Percentiles rank a stretch among this genome's conserved stretches.
Conservation (phyloP, 2,888 invertebrate genomes). For the Cremastinae sp. region DNA sequence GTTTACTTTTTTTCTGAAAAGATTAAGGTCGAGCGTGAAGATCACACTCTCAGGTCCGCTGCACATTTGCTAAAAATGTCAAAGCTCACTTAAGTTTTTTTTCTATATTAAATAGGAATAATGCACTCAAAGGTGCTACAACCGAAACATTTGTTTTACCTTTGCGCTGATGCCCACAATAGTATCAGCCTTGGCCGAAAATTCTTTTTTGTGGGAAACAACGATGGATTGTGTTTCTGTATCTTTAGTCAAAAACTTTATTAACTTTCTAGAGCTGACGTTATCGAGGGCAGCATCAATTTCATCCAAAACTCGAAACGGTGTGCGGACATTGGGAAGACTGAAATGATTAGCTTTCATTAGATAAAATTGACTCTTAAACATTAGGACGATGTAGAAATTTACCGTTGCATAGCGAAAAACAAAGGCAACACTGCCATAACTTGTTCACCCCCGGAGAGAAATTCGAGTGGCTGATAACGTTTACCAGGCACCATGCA, state of each 20-base stretch:
- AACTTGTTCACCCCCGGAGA: slow-evolving; percentile 99
- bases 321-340: slow-evolving; percentile 85
- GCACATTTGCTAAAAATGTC: too few species aligned
- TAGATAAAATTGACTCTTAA: neutral
- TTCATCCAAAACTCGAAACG: slow-evolving; percentile 98
- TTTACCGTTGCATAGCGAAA: slow-evolving; percentile 95
- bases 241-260: slow-evolving; percentile 5
- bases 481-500: slow-evolving; percentile 98
- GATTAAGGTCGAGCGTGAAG: too few species aligned
- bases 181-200: neutral
- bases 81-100: too few species aligned
- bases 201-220: slow-evolving; percentile 27
- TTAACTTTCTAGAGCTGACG: slow-evolving; percentile 12
- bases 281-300: slow-evolving; percentile 97
- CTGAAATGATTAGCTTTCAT: neutral
- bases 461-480: slow-evolving; percentile 97
- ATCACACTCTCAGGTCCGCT: too few species aligned
- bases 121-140: neutral
- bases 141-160: slow-evolving; percentile 16
- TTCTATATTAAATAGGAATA: too few species aligned
- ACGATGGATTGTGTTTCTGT: slow-evolving; percentile 31
- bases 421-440: slow-evolving; percentile 97
- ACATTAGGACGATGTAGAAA: neutral
- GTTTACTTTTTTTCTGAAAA: too few species aligned
- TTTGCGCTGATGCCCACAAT: slow-evolving; percentile 32